Evolutionary conservation across 1,140 invertebrate species (phyloP).

Genomic region (Geopemphigus sp.): DNA sequence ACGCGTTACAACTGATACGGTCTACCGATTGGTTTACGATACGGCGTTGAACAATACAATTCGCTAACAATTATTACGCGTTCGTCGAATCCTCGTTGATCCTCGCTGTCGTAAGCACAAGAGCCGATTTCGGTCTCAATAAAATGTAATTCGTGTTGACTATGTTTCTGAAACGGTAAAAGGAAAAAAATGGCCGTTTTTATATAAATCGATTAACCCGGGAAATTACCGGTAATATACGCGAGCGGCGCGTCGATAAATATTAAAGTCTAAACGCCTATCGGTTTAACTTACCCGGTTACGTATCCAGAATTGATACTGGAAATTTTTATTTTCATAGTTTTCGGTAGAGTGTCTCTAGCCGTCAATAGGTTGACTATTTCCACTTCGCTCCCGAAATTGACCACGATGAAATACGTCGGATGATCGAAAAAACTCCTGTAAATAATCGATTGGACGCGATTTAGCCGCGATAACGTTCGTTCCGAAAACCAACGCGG

Average conservation of each 20-base stretch:
- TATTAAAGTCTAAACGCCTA: too few species aligned
- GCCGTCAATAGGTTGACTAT: not conserved
- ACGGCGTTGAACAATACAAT: too few species aligned
- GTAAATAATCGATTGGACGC: not conserved
- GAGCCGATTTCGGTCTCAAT: constrained; percentile 50
- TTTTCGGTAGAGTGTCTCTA: constrained; percentile 12
- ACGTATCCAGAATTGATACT: constrained; percentile 50
- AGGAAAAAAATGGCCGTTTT: not conserved
- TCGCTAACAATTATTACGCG: too few species aligned
- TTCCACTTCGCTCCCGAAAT: constrained; percentile 49
- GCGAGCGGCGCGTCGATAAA: too few species aligned
- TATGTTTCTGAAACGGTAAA: constrained; percentile 31
- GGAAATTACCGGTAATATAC: too few species aligned
- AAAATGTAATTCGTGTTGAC: not conserved
- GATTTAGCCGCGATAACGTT: too few species aligned
- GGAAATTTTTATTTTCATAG: constrained; percentile 47
- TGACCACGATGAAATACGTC: constrained; percentile 50
- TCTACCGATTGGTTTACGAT: too few species aligned
- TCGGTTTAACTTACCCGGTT: constrained; percentile 39
- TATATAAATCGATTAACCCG: too few species aligned
- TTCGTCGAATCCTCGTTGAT: not conserved
- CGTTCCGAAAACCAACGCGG: too few species aligned
- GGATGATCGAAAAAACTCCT: constrained; percentile 50
- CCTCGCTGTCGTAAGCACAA: constrained; percentile 44
- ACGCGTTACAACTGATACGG: too few species aligned